phyloP scores from a whole-genome alignment of 2,888 invertebrate genomes.

The Polymixis lichenea region DNA sequence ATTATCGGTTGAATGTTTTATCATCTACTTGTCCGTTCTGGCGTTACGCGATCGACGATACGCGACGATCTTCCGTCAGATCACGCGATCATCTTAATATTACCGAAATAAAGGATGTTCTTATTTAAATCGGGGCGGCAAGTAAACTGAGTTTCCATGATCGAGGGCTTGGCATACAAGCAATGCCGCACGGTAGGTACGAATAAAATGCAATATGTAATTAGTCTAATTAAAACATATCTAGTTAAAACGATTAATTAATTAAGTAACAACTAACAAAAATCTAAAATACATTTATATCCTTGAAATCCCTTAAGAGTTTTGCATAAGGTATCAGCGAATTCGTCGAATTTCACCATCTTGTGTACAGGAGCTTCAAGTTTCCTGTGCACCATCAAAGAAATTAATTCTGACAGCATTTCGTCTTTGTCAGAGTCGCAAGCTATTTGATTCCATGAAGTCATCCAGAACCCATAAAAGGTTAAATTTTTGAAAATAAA shows the following conservation, averaged over 20 bases:
- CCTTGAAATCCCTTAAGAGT: slow-evolving; percentile 93
- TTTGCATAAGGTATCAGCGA: slow-evolving; percentile 93
- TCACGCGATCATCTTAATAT: background rate
- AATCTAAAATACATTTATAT: slow-evolving; percentile 94
- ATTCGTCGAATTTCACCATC: slow-evolving; percentile 93
- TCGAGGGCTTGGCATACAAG: background rate
- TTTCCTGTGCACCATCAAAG: slow-evolving; percentile 93
- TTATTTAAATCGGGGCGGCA: background rate
- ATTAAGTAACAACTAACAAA: slow-evolving; percentile 71
- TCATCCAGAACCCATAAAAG: slow-evolving; percentile 98
- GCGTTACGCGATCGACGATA: background rate
- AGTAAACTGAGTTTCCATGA: background rate
- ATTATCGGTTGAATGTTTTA: background rate
- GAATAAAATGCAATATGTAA: background rate
- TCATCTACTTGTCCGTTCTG: background rate
- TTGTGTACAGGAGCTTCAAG: slow-evolving; percentile 94
- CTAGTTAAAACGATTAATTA: slow-evolving; percentile 12
- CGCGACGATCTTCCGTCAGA: background rate
- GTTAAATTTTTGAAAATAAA: slow-evolving; percentile 98
- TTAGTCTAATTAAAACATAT: background rate
- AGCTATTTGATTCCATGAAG: slow-evolving; percentile 95
- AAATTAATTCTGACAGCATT: slow-evolving; percentile 95
- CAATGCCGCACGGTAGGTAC: background rate
- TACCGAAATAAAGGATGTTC: background rate
- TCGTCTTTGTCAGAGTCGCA: slow-evolving; percentile 89